Base-by-base conservation (phyloP, 2,113 vertebrate species). In the Antechinus stuartii region DNA sequence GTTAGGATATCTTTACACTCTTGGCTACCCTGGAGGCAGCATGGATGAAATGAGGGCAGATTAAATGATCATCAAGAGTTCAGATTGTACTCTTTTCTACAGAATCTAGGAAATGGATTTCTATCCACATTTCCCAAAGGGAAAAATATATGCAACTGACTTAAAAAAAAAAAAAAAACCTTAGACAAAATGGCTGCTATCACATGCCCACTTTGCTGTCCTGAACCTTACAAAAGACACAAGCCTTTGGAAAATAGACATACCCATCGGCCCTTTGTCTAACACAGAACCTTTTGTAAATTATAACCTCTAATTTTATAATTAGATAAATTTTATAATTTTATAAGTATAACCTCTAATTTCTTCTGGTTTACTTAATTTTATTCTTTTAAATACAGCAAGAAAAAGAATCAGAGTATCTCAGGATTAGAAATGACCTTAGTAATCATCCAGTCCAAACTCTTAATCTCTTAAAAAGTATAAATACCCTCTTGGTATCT, bases 41-140 rank as follows among this genome's bases (percentile, higher is more conserved):
- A 12, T 24, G 14, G 8, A 24, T 92, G 54, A 96, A 90, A 54
- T 42, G 8, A 55, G 19, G 26, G 42, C 19, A 68, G 68, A 93
- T 92, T 90, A 54, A 68, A 91, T 57, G 91, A 92, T 61, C n/a
- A 94, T 76, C 47, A 93, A 94, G 50, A 46, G 76, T 23, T 84
- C 68, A 42, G 35, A 19, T 84, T 91, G n/a, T 90, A 84, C 54
- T 94, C 91, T 95, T 57, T 90, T 3, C 76, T 27, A 53, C 2
- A 2, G 19, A 93, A 35, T 53, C 53, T 10, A 42, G n/a, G 26
- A 90, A 22, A 94, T 46, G 55, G 84, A 2, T 94, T 26, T 24
- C 3, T 54, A 24, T 46, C 25, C 90, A 54, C 22, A 56, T 49
- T 89, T 24, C 46, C 90, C 25, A 42, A 84, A 42, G 68, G 19